Evolutionary conservation across 2,113 vertebrate genomes (phyloP), one percentile per base, ranked within the genome.

Genomic region (Sinocyclocheilus grahami): DNA sequence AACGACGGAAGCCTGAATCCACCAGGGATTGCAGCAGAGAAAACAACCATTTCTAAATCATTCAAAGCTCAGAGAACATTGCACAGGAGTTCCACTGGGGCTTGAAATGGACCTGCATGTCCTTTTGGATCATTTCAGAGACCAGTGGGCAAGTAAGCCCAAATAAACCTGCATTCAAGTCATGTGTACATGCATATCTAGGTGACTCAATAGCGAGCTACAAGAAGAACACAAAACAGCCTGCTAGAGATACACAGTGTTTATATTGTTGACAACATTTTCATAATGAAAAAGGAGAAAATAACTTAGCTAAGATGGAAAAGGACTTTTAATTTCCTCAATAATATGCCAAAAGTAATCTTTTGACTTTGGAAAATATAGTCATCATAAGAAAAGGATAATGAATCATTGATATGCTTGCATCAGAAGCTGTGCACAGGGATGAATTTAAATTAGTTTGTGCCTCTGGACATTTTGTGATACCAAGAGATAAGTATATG

Each of bases 121-220:
- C 80, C 81, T 84, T 84, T 86, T 75, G 76, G 55, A 83, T 86
- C 30, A 84, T 80, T 86, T 83, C 79, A 86, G 74, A 86, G 71
- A 87, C 72, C 86, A 83, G 58, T 87, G 72, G 78, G 74, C 86
- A 83, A 83, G 80, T 37, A 78, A 77, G 30, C 74, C 58, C 86
- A 83, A 87, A 87, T 58, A 83, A 83, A 69, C 67, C 60, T 69
- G 46, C 18, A 1, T 85, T 51, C 14, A 53, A 6, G 24, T 74
- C 74, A 63, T 86, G 42, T 74, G 53, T 78, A 83, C 37, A 83
- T 63, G 75, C 55, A 74, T 22, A 83, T 51, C 24, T 78, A 30
- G 3, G 53, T 69, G 18, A 46, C 20, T 13, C 48, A 55, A 81
- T n/a, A 67, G 53, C 4, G 1, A 81, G 24, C 58, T 80, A 39